Evolutionary conservation across 2,113 vertebrate species (phyloP), one percentile per base, ranked within the genome.

Genomic region (Dinomys branickii): DNA sequence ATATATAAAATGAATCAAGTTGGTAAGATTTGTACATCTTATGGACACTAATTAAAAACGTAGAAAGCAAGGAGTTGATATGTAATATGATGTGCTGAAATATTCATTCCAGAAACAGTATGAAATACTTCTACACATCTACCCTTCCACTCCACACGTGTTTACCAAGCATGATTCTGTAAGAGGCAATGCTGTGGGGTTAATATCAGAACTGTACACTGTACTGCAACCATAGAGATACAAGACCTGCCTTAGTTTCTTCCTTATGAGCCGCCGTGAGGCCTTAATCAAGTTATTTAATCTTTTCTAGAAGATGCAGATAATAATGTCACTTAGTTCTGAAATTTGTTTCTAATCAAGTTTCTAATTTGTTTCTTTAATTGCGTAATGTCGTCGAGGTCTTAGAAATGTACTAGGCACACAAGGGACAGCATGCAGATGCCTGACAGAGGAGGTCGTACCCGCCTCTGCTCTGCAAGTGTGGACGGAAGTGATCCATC

Each of bases 1-100:
- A 24, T 56, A 44, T n/a, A 90, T 16, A 94, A 71, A 71, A 78
- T 83, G 67, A 59, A 86, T 61, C 26, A 89, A 67, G 54, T 75
- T 82, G 20, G 67, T 86, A 61, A 67, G 17, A 41, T 86, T 59
- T 17, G 14, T 83, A 14, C 28, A 73, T 81, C 84, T 89, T 89
- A 58, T 38, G n/a, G 67, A 78, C 86, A 54, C 78, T 30, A 69
- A 87, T 61, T 81, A 90, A 50, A 59, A 77, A 83, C 47, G 33
- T 56, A 77, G 67, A 95, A 81, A 81, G 87, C 47, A 81, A 30
- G 65, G 35, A 87, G 33, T 75, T 22, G 44, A 26, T 20, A n/a
- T 22, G 58, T 44, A 50, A 86, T 67, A 41, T 65, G 33, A 83
- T 63, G 10, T 35, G 78, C 38, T 13, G 3, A 94, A 94, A 44